phyloP scores from a whole-genome alignment of 2,113 vertebrate genomes.

The Aptenodytes patagonicus region DNA sequence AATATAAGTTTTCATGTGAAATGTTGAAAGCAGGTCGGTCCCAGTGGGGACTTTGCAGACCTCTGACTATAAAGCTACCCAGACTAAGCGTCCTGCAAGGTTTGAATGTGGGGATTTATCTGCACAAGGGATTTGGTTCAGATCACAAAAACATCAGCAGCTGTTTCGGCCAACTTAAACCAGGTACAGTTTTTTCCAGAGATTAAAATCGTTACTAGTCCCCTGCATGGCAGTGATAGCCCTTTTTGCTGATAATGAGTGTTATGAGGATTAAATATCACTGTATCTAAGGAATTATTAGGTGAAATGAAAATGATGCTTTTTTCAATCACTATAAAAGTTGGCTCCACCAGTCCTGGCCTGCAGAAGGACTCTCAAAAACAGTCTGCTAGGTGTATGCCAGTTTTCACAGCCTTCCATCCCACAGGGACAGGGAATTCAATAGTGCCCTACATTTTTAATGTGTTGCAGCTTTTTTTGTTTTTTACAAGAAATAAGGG shows the following conservation, averaged over 20 bases:
- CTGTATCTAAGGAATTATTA: constrained; percentile 14
- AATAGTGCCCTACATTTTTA: constrained; percentile 30
- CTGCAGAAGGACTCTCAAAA: constrained; percentile 16
- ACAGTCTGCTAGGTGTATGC: constrained; percentile 26
- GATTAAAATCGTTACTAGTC: background rate
- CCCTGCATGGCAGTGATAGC: background rate
- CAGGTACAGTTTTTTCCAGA: background rate
- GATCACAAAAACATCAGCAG: background rate
- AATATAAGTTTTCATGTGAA: background rate
- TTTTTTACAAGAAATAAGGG: constrained; percentile 42
- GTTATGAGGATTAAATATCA: background rate
- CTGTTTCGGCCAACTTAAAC: background rate
- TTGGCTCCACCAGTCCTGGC: constrained; percentile 21
- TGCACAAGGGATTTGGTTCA: background rate
- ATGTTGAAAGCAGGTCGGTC: background rate
- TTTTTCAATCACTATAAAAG: background rate
- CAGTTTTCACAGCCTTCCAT: constrained; percentile 58
- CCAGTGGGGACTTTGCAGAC: background rate
- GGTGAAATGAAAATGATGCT: constrained; percentile 17
- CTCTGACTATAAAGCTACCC: background rate
- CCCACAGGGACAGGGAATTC: constrained; percentile 28
- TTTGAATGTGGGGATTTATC: background rate
- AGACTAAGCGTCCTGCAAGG: background rate
- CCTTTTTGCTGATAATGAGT: background rate
- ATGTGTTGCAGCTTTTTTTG: constrained; percentile 15